Evolutionary conservation across 2,888 invertebrate species (phyloP).

Genomic region (Tetranychus piercei): DNA sequence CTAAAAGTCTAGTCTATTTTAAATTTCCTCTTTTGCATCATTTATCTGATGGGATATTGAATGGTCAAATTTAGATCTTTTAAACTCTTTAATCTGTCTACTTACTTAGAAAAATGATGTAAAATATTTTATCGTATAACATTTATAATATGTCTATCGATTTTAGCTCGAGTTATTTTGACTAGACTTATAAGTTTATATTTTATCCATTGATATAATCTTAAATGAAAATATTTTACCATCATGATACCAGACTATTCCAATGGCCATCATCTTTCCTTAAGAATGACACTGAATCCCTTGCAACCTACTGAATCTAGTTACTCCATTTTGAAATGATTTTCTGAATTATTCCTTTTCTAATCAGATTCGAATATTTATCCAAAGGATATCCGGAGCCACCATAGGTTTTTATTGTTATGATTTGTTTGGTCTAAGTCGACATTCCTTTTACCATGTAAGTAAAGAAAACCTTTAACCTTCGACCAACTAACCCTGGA

Average conservation of each 20-base stretch:
- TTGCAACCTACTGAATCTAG: background rate
- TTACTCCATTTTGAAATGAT: background rate
- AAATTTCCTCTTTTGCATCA: background rate
- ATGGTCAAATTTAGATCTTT: background rate
- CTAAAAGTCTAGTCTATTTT: too few relatives aligned
- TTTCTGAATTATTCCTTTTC: background rate
- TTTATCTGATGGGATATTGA: background rate
- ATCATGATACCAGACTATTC: background rate
- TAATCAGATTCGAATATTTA: constrained; percentile 1
- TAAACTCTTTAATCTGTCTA: background rate
- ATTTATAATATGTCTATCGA: background rate
- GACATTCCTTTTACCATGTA: constrained; percentile 7
- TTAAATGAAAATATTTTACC: background rate
- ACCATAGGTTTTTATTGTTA: constrained; percentile 8
- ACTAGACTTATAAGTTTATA: background rate
- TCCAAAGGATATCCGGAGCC: constrained; percentile 7
- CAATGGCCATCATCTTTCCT: background rate
- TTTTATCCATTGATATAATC: background rate
- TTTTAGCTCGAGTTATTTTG: background rate
- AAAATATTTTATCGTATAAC: background rate
- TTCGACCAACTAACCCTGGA: background rate
- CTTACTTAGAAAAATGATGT: background rate
- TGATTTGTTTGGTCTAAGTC: constrained; percentile 8
- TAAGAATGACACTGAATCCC: background rate
- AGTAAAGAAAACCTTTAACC: background rate